Evolutionary conservation across 2,888 invertebrate species (phyloP), one percentile per base, ranked within the genome.

Genomic region (Apantesis nais): DNA sequence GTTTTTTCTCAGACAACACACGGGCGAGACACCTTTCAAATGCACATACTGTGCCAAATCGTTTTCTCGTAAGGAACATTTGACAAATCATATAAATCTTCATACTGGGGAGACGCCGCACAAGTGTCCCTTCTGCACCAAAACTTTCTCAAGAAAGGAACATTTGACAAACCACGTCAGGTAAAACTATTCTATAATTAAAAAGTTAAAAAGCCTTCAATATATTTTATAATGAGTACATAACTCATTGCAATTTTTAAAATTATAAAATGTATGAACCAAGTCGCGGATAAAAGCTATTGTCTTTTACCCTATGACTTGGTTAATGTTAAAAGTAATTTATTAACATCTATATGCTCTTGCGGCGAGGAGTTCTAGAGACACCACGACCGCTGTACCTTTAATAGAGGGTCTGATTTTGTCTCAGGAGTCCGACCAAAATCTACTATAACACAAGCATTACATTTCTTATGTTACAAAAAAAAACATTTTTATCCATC

Each of bases 61-160:
- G 76, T 95, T 95, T 92, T 97, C 97, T 74, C 96, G 98, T 85
- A 98, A 98, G 94, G 98, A 98, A 93, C 98, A 98, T 89, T 97
- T 98, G 87, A 97, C 97, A 92, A 98, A 97, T 94, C 98, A 98
- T 93, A 97, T 97, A 86, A 97, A 98, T 95, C 97, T 97, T 67
- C 96, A 96, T 86, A 96, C 96, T 12, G 96, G 97, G 22, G 97
- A 97, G 90, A 97, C 97, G 64, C 97, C 97, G 31, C 97, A 97
- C 89, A 96, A 97, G 83, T 97, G 97, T 87, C 96, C 97, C 76
- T 97, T 96, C 91, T 97, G 97, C 87, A 96, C 97, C 86, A 96
- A 97, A 87, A 97, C 97, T 31, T 97, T 97, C 92, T 97, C 97
- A 55, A 95, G 97, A 81, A 97, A 97, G 89, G 97, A 97, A 88